Conservation (phyloP, 2,113 vertebrate genomes). For the Gallinago undulata region DNA sequence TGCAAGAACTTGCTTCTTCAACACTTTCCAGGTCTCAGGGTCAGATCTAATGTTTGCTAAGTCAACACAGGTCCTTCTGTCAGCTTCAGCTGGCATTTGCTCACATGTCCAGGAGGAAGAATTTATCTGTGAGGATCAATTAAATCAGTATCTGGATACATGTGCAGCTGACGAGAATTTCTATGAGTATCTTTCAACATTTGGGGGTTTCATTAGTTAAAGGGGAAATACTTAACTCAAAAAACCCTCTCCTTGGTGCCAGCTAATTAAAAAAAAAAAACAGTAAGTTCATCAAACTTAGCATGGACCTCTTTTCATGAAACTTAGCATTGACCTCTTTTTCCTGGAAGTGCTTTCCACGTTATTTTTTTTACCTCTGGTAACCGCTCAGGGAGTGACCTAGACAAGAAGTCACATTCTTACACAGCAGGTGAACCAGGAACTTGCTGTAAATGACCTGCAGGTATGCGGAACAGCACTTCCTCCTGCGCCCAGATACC, state of each 20-base stretch:
- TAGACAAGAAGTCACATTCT: conserved; percentile 60
- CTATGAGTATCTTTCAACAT: background rate
- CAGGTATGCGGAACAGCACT: conserved; percentile 48
- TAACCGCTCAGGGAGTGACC: conserved; percentile 24
- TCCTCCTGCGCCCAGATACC: background rate
- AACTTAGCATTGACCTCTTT: background rate
- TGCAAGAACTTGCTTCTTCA: conserved; percentile 3
- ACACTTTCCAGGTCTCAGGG: background rate
- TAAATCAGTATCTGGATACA: background rate
- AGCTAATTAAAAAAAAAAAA: background rate
- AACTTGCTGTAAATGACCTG: conserved; percentile 38
- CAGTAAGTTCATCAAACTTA: background rate
- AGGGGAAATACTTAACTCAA: background rate
- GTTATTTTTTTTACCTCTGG: background rate
- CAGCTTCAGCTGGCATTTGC: conserved; percentile 39
- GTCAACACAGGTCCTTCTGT: conserved; percentile 30
- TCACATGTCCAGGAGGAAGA: background rate
- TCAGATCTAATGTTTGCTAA: conserved; percentile 10
- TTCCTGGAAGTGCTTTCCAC: conserved; percentile 47
- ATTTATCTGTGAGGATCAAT: conserved; percentile 20
- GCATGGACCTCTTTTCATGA: background rate
- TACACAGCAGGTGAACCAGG: conserved; percentile 64
- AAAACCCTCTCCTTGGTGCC: background rate
- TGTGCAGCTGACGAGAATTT: background rate
- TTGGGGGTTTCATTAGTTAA: background rate